phyloP scores from a whole-genome alignment of 2,113 vertebrate species.

The Acrocephalus kingi region DNA sequence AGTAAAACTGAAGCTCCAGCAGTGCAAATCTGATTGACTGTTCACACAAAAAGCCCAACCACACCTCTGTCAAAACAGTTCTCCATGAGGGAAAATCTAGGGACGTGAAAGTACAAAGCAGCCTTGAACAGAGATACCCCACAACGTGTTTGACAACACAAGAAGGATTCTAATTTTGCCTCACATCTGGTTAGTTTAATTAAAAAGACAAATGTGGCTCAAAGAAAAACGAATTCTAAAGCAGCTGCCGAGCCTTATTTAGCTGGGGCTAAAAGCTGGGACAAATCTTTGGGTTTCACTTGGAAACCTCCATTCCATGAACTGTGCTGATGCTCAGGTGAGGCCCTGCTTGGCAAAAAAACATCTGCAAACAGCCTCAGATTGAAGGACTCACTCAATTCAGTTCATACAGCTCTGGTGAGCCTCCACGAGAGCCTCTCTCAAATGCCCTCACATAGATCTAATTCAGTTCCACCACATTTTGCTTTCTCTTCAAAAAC shows the following conservation, averaged over 20 bases:
- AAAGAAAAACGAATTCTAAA: background rate
- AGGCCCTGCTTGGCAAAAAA: background rate
- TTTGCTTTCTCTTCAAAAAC: background rate
- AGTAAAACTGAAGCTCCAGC: background rate
- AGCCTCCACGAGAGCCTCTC: background rate
- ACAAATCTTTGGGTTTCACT: background rate
- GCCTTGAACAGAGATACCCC: background rate
- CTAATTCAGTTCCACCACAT: background rate
- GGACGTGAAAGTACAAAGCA: background rate
- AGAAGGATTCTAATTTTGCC: background rate
- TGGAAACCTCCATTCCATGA: background rate
- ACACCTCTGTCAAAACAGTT: background rate
- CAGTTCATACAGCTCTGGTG: background rate
- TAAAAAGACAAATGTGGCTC: background rate
- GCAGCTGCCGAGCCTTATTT: background rate
- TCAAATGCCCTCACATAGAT: background rate
- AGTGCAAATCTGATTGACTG: background rate
- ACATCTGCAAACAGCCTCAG: background rate
- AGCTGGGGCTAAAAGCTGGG: background rate
- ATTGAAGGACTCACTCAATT: background rate
- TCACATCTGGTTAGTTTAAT: background rate
- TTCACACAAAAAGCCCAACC: background rate
- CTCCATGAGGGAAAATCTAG: background rate
- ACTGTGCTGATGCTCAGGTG: background rate
- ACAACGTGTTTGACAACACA: background rate